These are phyloP conservation scores for Bagarius yarrelli DNA, from an alignment of 2,113 vertebrate species.

Conservation along the genomic window DNA sequence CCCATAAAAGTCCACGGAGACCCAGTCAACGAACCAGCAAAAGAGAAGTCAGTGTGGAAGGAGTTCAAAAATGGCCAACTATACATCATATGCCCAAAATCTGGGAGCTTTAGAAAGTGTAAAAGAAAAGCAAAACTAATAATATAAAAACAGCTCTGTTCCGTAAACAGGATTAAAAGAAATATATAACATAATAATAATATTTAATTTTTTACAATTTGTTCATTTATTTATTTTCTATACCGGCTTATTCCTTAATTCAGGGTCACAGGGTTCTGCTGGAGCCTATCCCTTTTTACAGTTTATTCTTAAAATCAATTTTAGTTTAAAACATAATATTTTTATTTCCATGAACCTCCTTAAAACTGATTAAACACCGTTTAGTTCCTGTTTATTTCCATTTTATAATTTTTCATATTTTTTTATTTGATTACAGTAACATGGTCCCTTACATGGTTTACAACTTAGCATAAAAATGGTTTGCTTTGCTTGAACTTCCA, in stretches of 20 bases:
- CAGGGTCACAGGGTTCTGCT: too few species aligned
- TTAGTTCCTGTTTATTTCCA: not conserved
- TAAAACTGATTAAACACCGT: not conserved
- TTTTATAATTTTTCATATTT: not conserved
- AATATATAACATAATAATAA: not conserved
- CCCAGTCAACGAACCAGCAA: too few species aligned
- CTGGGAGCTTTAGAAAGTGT: not conserved
- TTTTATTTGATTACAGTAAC: not conserved
- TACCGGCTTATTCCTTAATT: too few species aligned
- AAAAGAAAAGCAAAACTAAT: not conserved
- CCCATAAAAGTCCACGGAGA: too few species aligned
- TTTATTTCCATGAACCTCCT: not conserved
- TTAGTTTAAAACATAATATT: not conserved
- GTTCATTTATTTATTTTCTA: too few species aligned
- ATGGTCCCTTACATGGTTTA: conserved; percentile 2
- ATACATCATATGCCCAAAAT: not conserved
- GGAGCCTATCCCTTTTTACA: too few species aligned
- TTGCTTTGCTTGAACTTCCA: conserved; percentile 18
- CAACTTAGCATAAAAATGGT: not conserved
- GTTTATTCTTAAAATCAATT: not conserved
- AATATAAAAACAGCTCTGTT: too few species aligned
- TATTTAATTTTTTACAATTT: not conserved
- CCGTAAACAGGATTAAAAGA: too few species aligned
- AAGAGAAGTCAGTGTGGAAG: too few species aligned
- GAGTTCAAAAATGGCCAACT: not conserved